A percentile compares a stretch with the other conserved stretches of the same genome.
Evolutionary conservation across 2,888 invertebrate genomes (phyloP).

Genomic region (Iselma pallidipennis): DNA sequence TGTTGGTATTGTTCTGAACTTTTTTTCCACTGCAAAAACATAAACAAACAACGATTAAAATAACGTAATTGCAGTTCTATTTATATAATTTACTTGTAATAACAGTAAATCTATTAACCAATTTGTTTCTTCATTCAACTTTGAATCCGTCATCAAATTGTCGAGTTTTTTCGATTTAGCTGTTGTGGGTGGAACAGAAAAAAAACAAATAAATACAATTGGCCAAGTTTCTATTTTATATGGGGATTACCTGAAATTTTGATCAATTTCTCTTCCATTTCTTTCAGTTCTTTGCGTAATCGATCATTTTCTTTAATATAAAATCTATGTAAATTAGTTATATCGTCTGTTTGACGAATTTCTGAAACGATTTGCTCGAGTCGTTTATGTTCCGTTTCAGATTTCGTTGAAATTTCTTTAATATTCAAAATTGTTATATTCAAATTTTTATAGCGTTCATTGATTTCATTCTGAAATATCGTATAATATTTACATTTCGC

Average conservation of each 20-base stretch:
- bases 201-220: no score
- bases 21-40: constrained; percentile 31
- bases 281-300: background rate
- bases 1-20: constrained; percentile 21
- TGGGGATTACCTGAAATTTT: background rate
- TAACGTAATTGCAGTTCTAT: background rate
- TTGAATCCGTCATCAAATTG: background rate
- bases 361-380: background rate
- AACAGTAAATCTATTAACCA: background rate
- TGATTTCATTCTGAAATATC: constrained; percentile 34
- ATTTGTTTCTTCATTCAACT: background rate
- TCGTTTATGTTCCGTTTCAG: constrained; percentile 18
- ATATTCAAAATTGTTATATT: constrained; percentile 13
- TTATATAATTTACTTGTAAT: background rate
- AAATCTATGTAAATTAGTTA: background rate
- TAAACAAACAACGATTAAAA: constrained; percentile 10
- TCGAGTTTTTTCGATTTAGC: background rate
- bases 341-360: background rate
- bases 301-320: background rate
- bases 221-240: no score
- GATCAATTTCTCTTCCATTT: background rate
- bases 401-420: constrained; percentile 26
- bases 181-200: background rate
- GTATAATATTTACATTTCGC: constrained; percentile 36
- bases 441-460: constrained; percentile 32